A percentile compares a stretch with the other conserved stretches of the same genome.
phyloP scores from a whole-genome alignment of 1,140 invertebrate genomes.

The Propsilocerus akamusi region DNA sequence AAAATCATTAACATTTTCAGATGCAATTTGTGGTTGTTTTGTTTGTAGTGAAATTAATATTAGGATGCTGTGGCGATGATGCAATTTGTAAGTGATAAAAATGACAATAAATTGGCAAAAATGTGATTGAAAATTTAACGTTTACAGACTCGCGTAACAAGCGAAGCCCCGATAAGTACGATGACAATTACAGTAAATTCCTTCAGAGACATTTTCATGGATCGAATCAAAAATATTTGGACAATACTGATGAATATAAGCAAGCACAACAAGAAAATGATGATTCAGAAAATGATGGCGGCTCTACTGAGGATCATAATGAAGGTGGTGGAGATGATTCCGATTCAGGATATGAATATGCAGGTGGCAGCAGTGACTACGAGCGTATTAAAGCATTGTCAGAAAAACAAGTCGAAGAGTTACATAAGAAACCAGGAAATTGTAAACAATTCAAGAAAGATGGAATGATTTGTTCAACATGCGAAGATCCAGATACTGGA shows the following conservation, averaged over 20 bases:
- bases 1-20: too few species aligned
- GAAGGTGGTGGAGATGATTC: conserved; percentile 25
- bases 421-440: conserved; percentile 34
- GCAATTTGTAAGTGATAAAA: neutral
- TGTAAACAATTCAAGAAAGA: conserved; percentile 40
- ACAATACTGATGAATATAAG: neutral
- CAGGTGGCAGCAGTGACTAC: conserved; percentile 28
- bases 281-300: conserved; percentile 6
- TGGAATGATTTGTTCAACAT: conserved; percentile 42
- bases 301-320: too few species aligned
- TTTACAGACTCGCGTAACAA: neutral
- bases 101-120: neutral
- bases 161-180: neutral
- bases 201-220: neutral
- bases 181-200: neutral
- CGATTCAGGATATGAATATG: conserved; percentile 26
- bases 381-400: conserved; percentile 30
- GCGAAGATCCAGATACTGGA: conserved; percentile 43
- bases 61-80: neutral
- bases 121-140: neutral
- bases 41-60: neutral
- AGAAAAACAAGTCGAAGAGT: conserved; percentile 32
- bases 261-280: neutral
- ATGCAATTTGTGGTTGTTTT: neutral
- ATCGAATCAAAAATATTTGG: neutral